These are phyloP conservation scores for Drosophila dunni DNA, from an alignment of 1,140 invertebrate genomes.

Conservation along the genomic window DNA sequence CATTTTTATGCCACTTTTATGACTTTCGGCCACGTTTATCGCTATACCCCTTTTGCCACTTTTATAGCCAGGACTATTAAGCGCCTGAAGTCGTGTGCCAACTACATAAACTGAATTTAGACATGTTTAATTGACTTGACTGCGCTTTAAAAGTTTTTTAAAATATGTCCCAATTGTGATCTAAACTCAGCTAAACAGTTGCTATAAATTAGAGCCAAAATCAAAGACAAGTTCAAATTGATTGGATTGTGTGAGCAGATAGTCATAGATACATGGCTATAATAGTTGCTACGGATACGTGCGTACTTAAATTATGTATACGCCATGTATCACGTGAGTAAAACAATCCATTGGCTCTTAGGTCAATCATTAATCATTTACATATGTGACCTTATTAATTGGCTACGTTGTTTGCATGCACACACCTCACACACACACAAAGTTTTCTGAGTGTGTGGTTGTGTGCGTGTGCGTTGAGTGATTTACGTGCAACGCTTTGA, in stretches of 20 bases:
- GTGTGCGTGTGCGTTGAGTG: conserved; percentile 23
- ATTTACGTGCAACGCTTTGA: conserved; percentile 36
- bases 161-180: not conserved
- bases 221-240: conserved; percentile 25
- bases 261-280: not conserved
- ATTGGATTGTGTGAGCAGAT: not conserved
- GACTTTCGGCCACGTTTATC: conserved; percentile 3
- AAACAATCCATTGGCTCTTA: conserved; percentile 42
- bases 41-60: conserved; percentile 8
- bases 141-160: not conserved
- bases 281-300: conserved; percentile 1
- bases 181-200: conserved; percentile 18
- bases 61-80: conserved; percentile 19
- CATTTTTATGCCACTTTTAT: conserved; percentile 34
- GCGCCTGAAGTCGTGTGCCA: not conserved
- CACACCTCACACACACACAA: conserved; percentile 17
- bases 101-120: conserved; percentile 10
- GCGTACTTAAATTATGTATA: conserved; percentile 61
- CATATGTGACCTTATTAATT: conserved; percentile 58
- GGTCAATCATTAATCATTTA: conserved; percentile 66
- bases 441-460: not conserved
- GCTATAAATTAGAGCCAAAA: conserved; percentile 32
- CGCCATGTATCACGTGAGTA: conserved; percentile 16
- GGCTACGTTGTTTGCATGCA: conserved; percentile 46
- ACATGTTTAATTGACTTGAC: conserved; percentile 27